phyloP scores from a whole-genome alignment of 2,888 invertebrate genomes.

The Dascillus cervinus region DNA sequence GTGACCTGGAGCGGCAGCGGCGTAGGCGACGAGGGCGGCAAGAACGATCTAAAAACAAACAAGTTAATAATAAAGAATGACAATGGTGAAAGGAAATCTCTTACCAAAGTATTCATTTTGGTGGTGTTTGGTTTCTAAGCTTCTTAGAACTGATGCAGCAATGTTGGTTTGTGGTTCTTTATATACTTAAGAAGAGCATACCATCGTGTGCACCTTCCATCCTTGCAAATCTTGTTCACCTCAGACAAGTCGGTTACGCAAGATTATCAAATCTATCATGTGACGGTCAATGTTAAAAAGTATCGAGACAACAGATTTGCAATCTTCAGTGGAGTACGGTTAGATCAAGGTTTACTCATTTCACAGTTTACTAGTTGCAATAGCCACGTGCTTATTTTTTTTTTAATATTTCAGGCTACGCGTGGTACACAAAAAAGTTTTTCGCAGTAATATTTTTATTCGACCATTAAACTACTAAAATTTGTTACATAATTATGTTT shows the following conservation, averaged over 20 bases:
- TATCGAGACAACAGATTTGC: background rate
- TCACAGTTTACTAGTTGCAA: too few relatives aligned
- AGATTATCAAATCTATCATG: background rate
- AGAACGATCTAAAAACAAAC: constrained; percentile 43
- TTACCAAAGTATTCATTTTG: constrained; percentile 32
- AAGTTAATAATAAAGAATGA: constrained; percentile 1
- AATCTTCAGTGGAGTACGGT: too few relatives aligned
- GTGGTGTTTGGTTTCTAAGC: constrained; percentile 1
- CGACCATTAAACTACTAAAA: too few relatives aligned
- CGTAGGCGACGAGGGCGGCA: constrained; percentile 46
- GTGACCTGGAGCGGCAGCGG: constrained; percentile 24
- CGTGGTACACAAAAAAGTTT: too few relatives aligned
- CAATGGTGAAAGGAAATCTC: too few relatives aligned
- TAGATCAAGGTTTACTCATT: too few relatives aligned
- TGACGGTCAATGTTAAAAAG: background rate
- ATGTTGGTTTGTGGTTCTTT: too few relatives aligned
- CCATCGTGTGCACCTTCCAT: background rate
- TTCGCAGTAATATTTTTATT: too few relatives aligned
- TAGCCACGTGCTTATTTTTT: too few relatives aligned
- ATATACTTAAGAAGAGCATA: too few relatives aligned
- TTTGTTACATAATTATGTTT: too few relatives aligned
- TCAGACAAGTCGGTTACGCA: constrained; percentile 4
- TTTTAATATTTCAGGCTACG: too few relatives aligned
- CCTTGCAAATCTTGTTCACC: constrained; percentile 11
- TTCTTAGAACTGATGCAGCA: constrained; percentile 7